Base-by-base conservation (phyloP, 1,140 invertebrate genomes). In the Zaprionus taronus region DNA sequence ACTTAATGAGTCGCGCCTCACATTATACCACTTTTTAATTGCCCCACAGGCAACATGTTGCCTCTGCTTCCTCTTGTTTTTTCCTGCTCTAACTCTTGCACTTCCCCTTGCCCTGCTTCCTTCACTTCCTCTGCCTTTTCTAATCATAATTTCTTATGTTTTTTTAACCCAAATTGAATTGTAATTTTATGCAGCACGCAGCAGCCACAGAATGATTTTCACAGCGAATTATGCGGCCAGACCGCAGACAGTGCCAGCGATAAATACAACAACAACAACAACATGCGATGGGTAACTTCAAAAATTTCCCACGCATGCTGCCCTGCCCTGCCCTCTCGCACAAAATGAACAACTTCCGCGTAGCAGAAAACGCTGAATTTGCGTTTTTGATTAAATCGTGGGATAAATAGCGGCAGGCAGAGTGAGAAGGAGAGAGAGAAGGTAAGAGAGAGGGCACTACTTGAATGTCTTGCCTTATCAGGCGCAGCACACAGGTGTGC, bases 331-430 rank as follows among this genome's bases (percentile, higher is more conserved):
- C 58, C 75, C 65, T 64, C 65, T 68, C 69, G 61, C 34, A 38
- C 44, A 62, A 83, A 89, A 84, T 72, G 51, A 77, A 77, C 85
- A 63, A 87, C 83, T 87, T 87, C 83, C 84, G 80, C 70, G 67
- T 53, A 56, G 20, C 24, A 31, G 41, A 78, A 60, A 61, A 78
- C 14, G n/a, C 41, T 47, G 41, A 83, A 91, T 91, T 91, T 87
- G 83, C 87, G 86, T 83, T 91, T 91, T 91, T 91, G 86, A 91
- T 91, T 91, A 81, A 91, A 86, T 91, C 86, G 83, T 91, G 86
- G 86, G 86, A 91, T 86, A 91, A 75, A 85, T 78, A 58, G 57
- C 34, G 17, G 44, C 68, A 34, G 12, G 11, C 63, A 80, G 69
- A 72, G 80, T 72, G 73, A 79, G 63, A 60, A 65, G 1, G 41